phyloP scores from a whole-genome alignment of 2,113 vertebrate genomes.

The Paracanthobrama guichenoti region DNA sequence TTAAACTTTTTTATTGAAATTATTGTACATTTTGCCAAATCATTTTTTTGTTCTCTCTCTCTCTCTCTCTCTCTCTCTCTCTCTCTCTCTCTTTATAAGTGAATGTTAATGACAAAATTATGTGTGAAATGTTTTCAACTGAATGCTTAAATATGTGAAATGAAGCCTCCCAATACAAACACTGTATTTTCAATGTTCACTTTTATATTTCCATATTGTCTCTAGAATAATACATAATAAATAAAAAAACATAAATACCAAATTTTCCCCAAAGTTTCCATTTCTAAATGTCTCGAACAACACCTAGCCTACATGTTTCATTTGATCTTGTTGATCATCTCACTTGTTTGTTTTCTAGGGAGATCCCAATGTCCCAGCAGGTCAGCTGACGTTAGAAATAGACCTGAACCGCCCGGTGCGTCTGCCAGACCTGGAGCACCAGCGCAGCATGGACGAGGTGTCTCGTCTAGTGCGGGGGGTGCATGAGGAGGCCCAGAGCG shows the following conservation, averaged over 20 bases:
- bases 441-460: constrained; percentile 85
- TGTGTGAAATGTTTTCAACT: no score
- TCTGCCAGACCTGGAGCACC: constrained; percentile 85
- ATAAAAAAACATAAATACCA: background rate
- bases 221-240: background rate
- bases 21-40: no score
- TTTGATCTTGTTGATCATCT: background rate
- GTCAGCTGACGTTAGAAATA: constrained; percentile 91
- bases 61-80: no score
- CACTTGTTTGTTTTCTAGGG: constrained; percentile 73
- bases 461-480: constrained; percentile 85
- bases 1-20: no score
- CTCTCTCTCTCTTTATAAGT: no score
- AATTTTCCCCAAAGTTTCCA: background rate
- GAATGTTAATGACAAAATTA: no score
- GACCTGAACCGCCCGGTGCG: constrained; percentile 84
- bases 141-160: no score
- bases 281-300: background rate
- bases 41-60: no score
- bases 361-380: constrained; percentile 96
- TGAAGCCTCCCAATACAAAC: no score
- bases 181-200: no score
- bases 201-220: no score
- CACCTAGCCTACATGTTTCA: background rate
- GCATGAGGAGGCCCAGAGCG: constrained; percentile 81